Evolutionary conservation across 92 coral and sea anemone species (phyloP).

Genomic region (Phymanthus crucifer): DNA sequence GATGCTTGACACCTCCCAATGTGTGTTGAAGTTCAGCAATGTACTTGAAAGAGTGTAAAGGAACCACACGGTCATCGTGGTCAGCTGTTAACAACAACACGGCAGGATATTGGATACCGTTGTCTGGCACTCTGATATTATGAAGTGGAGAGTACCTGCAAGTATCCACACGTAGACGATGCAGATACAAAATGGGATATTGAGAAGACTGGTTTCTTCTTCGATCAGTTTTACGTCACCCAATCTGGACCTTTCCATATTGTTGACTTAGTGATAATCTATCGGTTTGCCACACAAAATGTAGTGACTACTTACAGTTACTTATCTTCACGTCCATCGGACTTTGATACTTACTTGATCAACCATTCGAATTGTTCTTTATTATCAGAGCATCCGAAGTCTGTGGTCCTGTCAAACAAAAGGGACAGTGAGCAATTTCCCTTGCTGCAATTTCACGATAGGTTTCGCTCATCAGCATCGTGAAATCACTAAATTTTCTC

Average conservation of each 20-base stretch:
- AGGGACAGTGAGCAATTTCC: not conserved
- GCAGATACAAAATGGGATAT: not conserved
- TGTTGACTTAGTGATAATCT: too few relatives aligned
- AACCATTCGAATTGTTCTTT: slow-evolving; percentile 92
- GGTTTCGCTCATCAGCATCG: too few relatives aligned
- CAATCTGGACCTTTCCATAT: too few relatives aligned
- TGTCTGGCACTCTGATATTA: slow-evolving; percentile 82
- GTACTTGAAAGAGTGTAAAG: slow-evolving; percentile 90
- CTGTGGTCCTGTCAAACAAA: slow-evolving; percentile 83
- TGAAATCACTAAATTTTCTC: too few relatives aligned
- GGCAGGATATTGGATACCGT: slow-evolving; percentile 91
- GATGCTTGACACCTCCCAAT: slow-evolving; percentile 73
- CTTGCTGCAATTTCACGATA: too few relatives aligned
- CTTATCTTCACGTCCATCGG: too few relatives aligned
- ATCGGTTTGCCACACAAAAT: too few relatives aligned
- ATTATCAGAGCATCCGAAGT: slow-evolving; percentile 90
- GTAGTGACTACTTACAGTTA: too few relatives aligned
- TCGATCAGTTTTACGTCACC: too few relatives aligned
- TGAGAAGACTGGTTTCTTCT: too few relatives aligned
- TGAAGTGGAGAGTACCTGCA: slow-evolving; percentile 93
- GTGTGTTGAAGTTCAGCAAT: slow-evolving; percentile 86
- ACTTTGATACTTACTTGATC: slow-evolving; percentile 70
- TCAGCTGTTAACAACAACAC: slow-evolving; percentile 95
- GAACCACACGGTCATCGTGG: slow-evolving; percentile 99
- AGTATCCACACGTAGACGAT: not conserved